Conservation (phyloP, 1,140 invertebrate species). For the Hirudo medicinalis region DNA sequence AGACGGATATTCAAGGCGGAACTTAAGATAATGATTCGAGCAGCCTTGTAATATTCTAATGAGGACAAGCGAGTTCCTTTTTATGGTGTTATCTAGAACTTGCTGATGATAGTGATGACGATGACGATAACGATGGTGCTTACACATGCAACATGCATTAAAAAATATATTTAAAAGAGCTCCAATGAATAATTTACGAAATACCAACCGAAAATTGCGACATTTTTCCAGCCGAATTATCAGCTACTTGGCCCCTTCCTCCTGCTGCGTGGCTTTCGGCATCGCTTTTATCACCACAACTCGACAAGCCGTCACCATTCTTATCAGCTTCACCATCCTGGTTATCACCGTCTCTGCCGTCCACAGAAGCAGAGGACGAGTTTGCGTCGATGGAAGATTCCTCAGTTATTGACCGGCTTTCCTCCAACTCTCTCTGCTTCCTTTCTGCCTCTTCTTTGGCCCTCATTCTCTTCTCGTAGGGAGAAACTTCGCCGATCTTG, state of each 20-base stretch:
- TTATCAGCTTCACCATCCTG: slow-evolving; percentile 13
- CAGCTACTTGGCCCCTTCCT: slow-evolving; percentile 17
- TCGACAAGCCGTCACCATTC: slow-evolving; percentile 14
- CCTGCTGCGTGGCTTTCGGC: too few species aligned
- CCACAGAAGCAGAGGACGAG: slow-evolving; percentile 24
- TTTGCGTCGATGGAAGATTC: neutral
- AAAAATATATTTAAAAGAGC: too few species aligned
- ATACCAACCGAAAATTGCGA: too few species aligned
- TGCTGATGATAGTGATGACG: too few species aligned
- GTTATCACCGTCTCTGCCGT: slow-evolving; percentile 18
- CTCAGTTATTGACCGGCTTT: neutral
- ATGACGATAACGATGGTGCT: too few species aligned
- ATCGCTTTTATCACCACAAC: neutral
- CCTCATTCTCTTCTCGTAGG: slow-evolving; percentile 15
- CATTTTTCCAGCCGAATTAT: neutral
- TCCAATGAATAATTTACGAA: too few species aligned
- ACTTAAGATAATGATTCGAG: too few species aligned
- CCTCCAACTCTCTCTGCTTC: neutral
- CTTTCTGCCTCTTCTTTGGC: slow-evolving; percentile 6
- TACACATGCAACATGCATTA: too few species aligned
- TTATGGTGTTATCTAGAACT: too few species aligned
- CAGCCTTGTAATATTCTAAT: too few species aligned
- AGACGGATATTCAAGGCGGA: too few species aligned
- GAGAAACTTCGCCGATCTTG: slow-evolving; percentile 17
- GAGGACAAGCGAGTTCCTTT: too few species aligned